These are phyloP conservation scores for Oscheius onirici DNA, from an alignment of 2,888 invertebrate species.

Conservation along the genomic window DNA sequence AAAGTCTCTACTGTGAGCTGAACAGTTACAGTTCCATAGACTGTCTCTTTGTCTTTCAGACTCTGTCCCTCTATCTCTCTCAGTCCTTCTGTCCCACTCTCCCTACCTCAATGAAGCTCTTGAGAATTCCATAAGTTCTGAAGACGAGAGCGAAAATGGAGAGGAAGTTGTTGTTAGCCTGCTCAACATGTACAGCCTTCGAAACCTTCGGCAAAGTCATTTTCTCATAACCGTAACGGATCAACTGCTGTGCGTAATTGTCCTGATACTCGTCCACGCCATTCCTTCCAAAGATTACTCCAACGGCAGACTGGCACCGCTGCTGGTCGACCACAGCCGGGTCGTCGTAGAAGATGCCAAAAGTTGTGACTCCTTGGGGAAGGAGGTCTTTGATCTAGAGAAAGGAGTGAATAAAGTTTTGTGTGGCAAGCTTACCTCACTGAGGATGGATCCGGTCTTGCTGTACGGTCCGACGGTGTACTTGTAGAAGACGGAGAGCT, in stretches of 20 bases:
- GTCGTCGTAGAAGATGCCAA: constrained; percentile 65
- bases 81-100: constrained; percentile 7
- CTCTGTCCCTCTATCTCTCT: too few species aligned
- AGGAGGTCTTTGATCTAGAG: constrained; percentile 40
- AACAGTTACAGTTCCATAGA: constrained; percentile 54
- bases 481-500: constrained; percentile 60
- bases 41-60: neutral
- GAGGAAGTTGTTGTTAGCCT: constrained; percentile 46
- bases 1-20: too few species aligned
- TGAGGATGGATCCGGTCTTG: constrained; percentile 34
- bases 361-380: constrained; percentile 41
- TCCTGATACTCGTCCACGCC: constrained; percentile 45
- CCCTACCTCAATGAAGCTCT: constrained; percentile 46
- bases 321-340: constrained; percentile 44
- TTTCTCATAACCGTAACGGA: constrained; percentile 59
- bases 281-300: constrained; percentile 51
- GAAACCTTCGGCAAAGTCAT: constrained; percentile 49
- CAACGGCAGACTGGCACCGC: constrained; percentile 61
- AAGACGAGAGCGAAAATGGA: constrained; percentile 52
- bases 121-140: constrained; percentile 48
- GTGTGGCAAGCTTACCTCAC: constrained; percentile 35
- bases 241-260: constrained; percentile 51
- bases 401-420: too few species aligned
- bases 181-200: constrained; percentile 51
- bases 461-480: constrained; percentile 57